Conservation (phyloP, 2,113 vertebrate species). For the Catharus fuscescens region DNA sequence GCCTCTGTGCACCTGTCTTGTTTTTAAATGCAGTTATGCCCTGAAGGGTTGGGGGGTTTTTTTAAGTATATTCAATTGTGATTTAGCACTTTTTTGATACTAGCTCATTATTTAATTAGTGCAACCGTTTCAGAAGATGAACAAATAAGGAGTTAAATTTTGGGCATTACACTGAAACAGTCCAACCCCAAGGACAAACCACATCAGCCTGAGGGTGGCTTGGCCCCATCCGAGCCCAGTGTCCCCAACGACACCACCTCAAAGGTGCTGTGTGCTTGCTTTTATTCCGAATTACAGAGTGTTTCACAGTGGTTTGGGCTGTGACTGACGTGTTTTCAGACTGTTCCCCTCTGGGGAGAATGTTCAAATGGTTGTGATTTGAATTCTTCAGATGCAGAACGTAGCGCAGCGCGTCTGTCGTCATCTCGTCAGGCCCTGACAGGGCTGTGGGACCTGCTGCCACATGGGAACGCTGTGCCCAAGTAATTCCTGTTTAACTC, state of each 20-base stretch:
- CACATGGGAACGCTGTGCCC: not conserved
- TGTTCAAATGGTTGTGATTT: not conserved
- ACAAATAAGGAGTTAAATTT: constrained; percentile 48
- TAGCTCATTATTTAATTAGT: constrained; percentile 68
- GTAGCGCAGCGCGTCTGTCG: not conserved
- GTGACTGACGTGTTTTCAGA: not conserved
- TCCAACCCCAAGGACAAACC: not conserved
- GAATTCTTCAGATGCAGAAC: not conserved
- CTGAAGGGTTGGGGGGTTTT: constrained; percentile 19
- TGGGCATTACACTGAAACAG: constrained; percentile 56
- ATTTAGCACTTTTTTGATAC: constrained; percentile 73
- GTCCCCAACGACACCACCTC: not conserved
- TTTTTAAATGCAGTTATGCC: constrained; percentile 46
- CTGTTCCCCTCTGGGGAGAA: not conserved
- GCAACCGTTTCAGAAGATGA: constrained; percentile 42
- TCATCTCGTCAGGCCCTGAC: not conserved
- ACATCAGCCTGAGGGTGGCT: not conserved
- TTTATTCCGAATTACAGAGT: not conserved
- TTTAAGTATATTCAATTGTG: constrained; percentile 49
- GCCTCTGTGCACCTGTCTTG: constrained; percentile 27
- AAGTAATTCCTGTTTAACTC: not conserved
- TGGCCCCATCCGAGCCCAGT: not conserved
- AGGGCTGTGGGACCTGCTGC: not conserved
- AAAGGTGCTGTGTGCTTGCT: not conserved
- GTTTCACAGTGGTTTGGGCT: not conserved